Evolutionary conservation across 2,888 invertebrate genomes (phyloP), one percentile per base, ranked within the genome.

Genomic region (Laspeyria flexula): DNA sequence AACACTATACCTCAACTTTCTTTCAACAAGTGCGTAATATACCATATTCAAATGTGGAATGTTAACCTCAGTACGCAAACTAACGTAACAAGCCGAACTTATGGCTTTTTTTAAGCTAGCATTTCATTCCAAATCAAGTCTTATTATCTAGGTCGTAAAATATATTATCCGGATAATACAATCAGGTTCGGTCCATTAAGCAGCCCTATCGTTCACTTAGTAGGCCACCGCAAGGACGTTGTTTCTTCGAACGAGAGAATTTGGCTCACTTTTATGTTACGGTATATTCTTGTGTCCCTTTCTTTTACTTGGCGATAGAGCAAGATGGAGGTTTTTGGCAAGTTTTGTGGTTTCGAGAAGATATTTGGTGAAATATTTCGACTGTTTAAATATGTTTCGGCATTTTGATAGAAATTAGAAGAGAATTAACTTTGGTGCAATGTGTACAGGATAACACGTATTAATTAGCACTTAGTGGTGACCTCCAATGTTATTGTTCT

Each of bases 181-280:
- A 11, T 30, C 1, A 30, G 11, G 15, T 5, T 4, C 33, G 33
- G 33, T 1, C 15, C 33, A 33, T 15, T 16, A 5, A 12, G 11
- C 11, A 31, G 29, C 38, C 45, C 45, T 45, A 21, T n/a, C 37
- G 6, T n/a, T 18, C 10, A 10, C 9, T 37, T 18, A 55, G 46
- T 43, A 65, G 65, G 55, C 44, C 65, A 56, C 38, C 27, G 35
- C 71, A 70, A 65, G 65, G 71, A 70, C 71, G 65, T 57, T 56
- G 55, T 65, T 45, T 44, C 50, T 44, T 54, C 57, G 46, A 23
- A 65, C 51, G 15, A 38, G 41, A 53, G 42, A 56, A 65, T 61
- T 65, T 50, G 53, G 30, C 53, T 56, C 49, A 65, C 67, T 61
- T 70, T 60, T 60, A 42, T 39, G 29, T 70, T 65, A 70, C 71